Percentiles rank a stretch among this genome's conserved stretches.
Evolutionary conservation across 2,888 invertebrate species (phyloP).

Genomic region (Pteria penguin): DNA sequence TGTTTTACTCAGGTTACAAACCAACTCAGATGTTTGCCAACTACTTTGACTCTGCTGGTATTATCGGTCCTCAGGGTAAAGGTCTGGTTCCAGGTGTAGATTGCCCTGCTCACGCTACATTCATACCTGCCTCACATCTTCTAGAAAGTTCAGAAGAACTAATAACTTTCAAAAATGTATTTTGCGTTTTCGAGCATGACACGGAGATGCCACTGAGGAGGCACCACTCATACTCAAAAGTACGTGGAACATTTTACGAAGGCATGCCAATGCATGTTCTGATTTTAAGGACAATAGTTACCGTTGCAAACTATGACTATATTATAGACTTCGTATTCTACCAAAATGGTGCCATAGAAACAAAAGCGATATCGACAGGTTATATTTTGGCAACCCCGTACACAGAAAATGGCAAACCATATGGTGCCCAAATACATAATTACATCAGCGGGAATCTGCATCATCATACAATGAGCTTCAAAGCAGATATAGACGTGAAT

Average conservation of each 20-base stretch:
- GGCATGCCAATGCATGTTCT: conserved; percentile 67
- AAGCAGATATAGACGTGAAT: conserved; percentile 67
- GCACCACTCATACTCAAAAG: conserved; percentile 54
- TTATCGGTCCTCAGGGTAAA: conserved; percentile 59
- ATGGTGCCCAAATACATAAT: conserved; percentile 63
- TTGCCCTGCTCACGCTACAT: conserved; percentile 70
- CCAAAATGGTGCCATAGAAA: conserved; percentile 68
- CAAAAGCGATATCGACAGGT: conserved; percentile 65
- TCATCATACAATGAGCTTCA: conserved; percentile 70
- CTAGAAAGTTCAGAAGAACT: conserved; percentile 46
- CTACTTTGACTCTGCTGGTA: conserved; percentile 63
- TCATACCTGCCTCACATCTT: conserved; percentile 52
- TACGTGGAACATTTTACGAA: conserved; percentile 56
- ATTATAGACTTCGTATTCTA: conserved; percentile 73
- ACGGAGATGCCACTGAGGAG: conserved; percentile 68
- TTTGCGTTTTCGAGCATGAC: conserved; percentile 74
- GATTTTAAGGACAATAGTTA: conserved; percentile 60
- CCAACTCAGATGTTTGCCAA: conserved; percentile 57
- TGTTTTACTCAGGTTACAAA: conserved; percentile 66
- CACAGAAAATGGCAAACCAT: conserved; percentile 45
- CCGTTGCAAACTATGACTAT: conserved; percentile 73
- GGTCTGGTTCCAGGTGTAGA: conserved; percentile 71
- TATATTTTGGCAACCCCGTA: conserved; percentile 65
- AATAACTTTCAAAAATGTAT: conserved; percentile 44
- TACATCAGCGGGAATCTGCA: conserved; percentile 67